phyloP scores from a whole-genome alignment of 2,888 invertebrate genomes.

The Anagyrus pseudococci region DNA sequence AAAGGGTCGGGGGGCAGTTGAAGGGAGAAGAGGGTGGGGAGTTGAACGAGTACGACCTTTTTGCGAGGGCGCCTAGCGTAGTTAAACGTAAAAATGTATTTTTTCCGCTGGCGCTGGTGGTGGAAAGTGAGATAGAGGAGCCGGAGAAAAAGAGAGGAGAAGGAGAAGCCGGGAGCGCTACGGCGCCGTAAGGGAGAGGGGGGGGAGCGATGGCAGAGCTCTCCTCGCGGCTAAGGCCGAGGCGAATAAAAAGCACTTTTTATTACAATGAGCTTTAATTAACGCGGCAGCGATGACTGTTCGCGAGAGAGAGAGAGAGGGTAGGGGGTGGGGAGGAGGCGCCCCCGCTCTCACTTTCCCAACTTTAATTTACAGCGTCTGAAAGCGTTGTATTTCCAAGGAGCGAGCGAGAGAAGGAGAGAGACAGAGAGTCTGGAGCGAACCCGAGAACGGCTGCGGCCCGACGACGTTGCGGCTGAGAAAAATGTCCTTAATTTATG shows the following conservation, averaged over 20 bases:
- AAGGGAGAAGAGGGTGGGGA: neutral
- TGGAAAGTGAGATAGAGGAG: constrained; percentile 7
- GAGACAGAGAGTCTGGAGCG: neutral
- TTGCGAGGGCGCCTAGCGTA: constrained; percentile 45
- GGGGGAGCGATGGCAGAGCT: no score
- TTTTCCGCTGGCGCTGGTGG: constrained; percentile 22
- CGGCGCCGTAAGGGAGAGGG: constrained; percentile 37
- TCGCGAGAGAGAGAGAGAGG: no score
- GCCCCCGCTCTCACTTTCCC: constrained; percentile 46
- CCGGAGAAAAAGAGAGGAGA: no score
- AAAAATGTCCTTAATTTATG: constrained; percentile 39
- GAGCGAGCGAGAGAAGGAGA: constrained; percentile 1
- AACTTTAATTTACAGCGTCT: constrained; percentile 54
- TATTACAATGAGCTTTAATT: constrained; percentile 59
- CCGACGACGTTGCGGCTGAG: constrained; percentile 11
- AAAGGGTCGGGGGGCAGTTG: constrained; percentile 25
- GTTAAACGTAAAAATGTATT: constrained; percentile 55
- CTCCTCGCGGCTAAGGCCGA: constrained; percentile 42
- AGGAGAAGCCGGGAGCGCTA: no score
- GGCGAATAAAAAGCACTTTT: constrained; percentile 55
- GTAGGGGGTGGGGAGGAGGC: no score
- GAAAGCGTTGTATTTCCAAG: constrained; percentile 43
- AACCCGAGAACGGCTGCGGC: constrained; percentile 1
- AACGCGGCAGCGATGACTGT: constrained; percentile 52
- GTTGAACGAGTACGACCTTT: neutral